Evolutionary conservation across 2,113 vertebrate genomes (phyloP).

Genomic region (Paralichthys olivaceus): DNA sequence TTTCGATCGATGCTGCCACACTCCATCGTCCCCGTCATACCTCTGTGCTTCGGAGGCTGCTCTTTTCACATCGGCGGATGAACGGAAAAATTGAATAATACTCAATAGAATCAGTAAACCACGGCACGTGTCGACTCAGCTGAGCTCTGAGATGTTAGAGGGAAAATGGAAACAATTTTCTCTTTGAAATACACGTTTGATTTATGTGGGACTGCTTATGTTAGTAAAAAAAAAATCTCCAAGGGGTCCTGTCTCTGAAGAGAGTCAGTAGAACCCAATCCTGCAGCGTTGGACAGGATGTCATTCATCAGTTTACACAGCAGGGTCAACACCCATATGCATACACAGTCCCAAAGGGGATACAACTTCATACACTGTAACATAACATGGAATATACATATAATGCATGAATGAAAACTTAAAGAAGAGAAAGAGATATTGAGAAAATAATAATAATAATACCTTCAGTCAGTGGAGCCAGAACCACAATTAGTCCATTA

Average conservation of each 20-base stretch:
- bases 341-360: neutral
- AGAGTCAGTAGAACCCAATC: conserved; percentile 22
- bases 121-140: conserved; percentile 11
- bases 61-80: conserved; percentile 18
- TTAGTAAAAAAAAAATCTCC: conserved; percentile 8
- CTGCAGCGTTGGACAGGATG: conserved; percentile 23
- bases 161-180: conserved; percentile 29
- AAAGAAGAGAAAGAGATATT: neutral
- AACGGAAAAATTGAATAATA: conserved; percentile 45
- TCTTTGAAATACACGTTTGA: conserved; percentile 50
- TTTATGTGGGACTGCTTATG: conserved; percentile 37
- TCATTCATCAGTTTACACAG: conserved; percentile 40
- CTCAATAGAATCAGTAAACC: conserved; percentile 50
- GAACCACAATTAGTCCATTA: neutral
- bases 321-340: conserved; percentile 21
- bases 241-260: conserved; percentile 33
- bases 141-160: conserved; percentile 25
- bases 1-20: conserved; percentile 56
- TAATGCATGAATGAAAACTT: neutral
- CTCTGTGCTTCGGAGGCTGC: conserved; percentile 34
- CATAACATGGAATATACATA: neutral
- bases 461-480: no score
- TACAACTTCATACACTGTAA: neutral
- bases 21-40: conserved; percentile 45
- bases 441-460: no score